These are phyloP conservation scores for Brenthis ino DNA, from an alignment of 2,888 invertebrate genomes.

Conservation along the genomic window DNA sequence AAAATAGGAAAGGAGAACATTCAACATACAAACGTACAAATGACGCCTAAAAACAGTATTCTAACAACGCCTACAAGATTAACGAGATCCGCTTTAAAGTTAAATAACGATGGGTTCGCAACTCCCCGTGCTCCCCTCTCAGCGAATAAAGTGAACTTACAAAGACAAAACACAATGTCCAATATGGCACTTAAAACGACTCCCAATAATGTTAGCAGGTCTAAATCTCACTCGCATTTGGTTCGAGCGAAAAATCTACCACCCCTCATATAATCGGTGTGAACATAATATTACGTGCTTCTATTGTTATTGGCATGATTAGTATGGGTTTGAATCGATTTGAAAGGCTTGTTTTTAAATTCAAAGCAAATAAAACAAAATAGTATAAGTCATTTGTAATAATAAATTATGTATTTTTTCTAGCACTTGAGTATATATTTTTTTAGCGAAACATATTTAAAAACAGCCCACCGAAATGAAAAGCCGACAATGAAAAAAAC, in stretches of 20 bases:
- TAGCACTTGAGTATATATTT: too few species aligned
- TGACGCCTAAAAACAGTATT: conserved; percentile 62
- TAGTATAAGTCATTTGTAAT: too few species aligned
- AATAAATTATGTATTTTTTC: too few species aligned
- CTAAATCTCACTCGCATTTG: conserved; percentile 70
- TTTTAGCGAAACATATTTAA: too few species aligned
- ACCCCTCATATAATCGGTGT: conserved; percentile 58
- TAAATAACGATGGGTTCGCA: conserved; percentile 67
- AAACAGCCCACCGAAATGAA: too few species aligned
- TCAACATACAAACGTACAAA: conserved; percentile 49
- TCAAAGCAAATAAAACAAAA: too few species aligned
- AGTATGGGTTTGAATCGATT: neutral
- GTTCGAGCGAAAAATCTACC: conserved; percentile 66
- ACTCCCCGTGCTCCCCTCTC: conserved; percentile 72
- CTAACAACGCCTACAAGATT: conserved; percentile 65
- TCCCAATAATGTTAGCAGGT: conserved; percentile 61
- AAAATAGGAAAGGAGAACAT: conserved; percentile 71
- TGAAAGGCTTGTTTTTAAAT: neutral
- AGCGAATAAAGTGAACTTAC: conserved; percentile 61
- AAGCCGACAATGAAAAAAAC: too few species aligned
- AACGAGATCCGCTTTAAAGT: conserved; percentile 67
- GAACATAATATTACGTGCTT: conserved; percentile 7
- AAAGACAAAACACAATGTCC: conserved; percentile 59
- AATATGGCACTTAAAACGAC: conserved; percentile 57
- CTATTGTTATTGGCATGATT: neutral